Evolutionary conservation across 2,797 vertebrate species (phyloP).

Genomic region (Notolepis coatsorum): DNA sequence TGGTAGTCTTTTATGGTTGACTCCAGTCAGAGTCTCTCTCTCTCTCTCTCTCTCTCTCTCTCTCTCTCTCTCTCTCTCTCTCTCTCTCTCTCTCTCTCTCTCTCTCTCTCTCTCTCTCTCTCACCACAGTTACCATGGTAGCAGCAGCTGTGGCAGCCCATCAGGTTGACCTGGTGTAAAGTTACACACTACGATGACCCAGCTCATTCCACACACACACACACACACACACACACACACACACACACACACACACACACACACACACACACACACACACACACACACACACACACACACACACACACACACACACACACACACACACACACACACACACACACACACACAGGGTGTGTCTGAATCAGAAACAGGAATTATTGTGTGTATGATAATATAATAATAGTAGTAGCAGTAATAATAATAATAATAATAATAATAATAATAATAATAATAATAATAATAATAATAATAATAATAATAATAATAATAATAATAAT

Average conservation of each 20-base stretch:
- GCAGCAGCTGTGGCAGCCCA: constrained; percentile 83
- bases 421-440: too few species aligned
- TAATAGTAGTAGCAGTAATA: too few species aligned
- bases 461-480: too few species aligned
- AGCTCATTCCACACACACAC: constrained; percentile 78
- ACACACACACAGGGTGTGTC: constrained; percentile 15
- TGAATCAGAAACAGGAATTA: too few species aligned
- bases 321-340: constrained; percentile 10
- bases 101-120: not conserved
- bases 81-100: not conserved
- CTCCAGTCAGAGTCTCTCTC: too few species aligned
- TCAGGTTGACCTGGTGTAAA: constrained; percentile 77
- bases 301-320: constrained; percentile 23
- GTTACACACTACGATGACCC: constrained; percentile 87
- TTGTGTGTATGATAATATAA: too few species aligned
- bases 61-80: not conserved
- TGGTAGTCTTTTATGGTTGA: too few species aligned
- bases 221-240: constrained; percentile 15
- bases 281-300: constrained; percentile 13
- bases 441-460: too few species aligned
- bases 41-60: not conserved
- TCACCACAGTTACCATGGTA: constrained; percentile 50
- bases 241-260: constrained; percentile 18
- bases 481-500: too few species aligned
- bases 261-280: constrained; percentile 22